Conservation (phyloP, 2,888 invertebrate species). For the Pycnomerus fuliginosus region DNA sequence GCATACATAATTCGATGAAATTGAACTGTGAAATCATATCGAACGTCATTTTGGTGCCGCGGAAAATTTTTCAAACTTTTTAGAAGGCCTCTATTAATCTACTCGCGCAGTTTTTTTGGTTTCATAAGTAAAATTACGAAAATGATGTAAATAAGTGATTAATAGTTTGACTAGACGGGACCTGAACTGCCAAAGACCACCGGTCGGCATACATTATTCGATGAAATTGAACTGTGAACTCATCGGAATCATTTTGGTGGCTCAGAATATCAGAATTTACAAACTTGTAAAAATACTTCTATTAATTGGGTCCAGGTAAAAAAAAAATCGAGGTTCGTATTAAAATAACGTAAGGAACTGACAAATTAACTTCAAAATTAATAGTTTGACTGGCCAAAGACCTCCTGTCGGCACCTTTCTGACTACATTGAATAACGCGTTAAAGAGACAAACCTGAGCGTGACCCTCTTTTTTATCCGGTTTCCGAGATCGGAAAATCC, state of each 20-base stretch:
- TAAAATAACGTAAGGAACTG: no score
- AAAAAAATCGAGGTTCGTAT: no score
- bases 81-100: not conserved
- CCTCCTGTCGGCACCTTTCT: slow-evolving; percentile 37
- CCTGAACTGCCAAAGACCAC: no score
- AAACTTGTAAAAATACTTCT: not conserved
- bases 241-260: no score
- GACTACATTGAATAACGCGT: slow-evolving; percentile 1
- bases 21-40: slow-evolving; percentile 50
- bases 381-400: no score
- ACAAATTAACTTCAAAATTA: no score
- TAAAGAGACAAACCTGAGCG: slow-evolving; percentile 64
- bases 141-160: no score
- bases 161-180: no score
- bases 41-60: no score
- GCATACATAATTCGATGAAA: slow-evolving; percentile 50
- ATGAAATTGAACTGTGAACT: slow-evolving; percentile 53
- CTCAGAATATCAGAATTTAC: not conserved
- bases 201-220: slow-evolving; percentile 45
- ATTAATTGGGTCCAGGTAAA: no score
- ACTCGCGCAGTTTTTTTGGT: no score
- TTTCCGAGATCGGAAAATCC: slow-evolving; percentile 77
- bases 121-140: no score
- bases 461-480: slow-evolving; percentile 81
- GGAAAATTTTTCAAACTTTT: not conserved